Conservation (phyloP, 2,888 invertebrate genomes). For the Lacanobia oleracea region DNA sequence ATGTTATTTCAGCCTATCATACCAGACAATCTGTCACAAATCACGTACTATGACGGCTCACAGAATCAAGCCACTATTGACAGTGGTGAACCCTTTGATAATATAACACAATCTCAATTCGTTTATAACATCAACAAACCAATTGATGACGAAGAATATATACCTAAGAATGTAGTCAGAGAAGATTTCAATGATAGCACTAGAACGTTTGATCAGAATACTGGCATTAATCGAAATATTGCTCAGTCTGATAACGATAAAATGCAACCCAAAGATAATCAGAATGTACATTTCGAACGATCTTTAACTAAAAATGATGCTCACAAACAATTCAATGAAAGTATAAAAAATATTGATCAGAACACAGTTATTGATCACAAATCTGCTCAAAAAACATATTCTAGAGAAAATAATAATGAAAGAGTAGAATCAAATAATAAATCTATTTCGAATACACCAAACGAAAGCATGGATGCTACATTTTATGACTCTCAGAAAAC, state of each 20-base stretch:
- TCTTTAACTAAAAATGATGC: background rate
- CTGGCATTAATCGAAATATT: background rate
- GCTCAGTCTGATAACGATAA: background rate
- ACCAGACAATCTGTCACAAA: slow-evolving; percentile 43
- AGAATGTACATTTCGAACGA: background rate
- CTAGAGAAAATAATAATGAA: background rate
- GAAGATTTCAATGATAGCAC: background rate
- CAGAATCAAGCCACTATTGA: slow-evolving; percentile 1
- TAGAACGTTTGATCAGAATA: background rate
- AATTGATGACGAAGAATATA: background rate
- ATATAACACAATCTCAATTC: background rate
- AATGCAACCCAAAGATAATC: background rate
- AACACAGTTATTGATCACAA: background rate
- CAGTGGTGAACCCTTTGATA: background rate
- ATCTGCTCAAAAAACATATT: background rate
- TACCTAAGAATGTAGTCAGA: background rate
- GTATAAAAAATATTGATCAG: background rate
- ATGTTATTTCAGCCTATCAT: slow-evolving; percentile 33
- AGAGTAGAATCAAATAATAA: background rate
- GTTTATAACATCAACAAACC: background rate
- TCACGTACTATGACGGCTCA: slow-evolving; percentile 34
- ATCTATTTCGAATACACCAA: background rate
- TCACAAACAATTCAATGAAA: background rate
- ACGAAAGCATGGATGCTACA: slow-evolving; percentile 14
- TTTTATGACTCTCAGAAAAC: slow-evolving; percentile 68